Evolutionary conservation across 2,888 invertebrate genomes (phyloP), one percentile per base, ranked within the genome.

Genomic region (Drosophila fungiperda): DNA sequence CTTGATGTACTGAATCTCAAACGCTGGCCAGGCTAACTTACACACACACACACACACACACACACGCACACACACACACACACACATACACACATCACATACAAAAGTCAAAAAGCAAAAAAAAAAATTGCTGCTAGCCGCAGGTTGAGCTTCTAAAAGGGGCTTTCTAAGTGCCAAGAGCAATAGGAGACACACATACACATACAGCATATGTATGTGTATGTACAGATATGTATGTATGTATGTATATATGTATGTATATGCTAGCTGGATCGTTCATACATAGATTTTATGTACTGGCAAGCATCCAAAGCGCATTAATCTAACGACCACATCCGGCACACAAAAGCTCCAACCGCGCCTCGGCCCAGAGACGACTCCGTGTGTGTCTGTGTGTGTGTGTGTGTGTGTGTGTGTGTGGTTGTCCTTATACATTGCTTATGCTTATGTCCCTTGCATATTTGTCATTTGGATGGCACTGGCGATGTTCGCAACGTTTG

Each of bases 371-470:
- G 60, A 48, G 60, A 48, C 70, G 53, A 59, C 53, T 62, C n/a
- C 48, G 15, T 49, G 38, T 52, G 48, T 50, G 33, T 42, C 17
- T 48, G 9, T 61, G 23, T 50, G 23, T 42, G 17, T 48, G n/a
- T 62, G 26, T 40, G n/a, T 11, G n/a, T 42, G 29, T 52, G 49
- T n/a, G 11, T 76, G 59, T 50, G 45, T 74, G 68, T 68, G 73
- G 66, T 36, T 78, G 75, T 83, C 75, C 86, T 82, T 87, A 75
- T 82, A 68, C 85, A 89, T 89, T 85, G 85, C 88, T 89, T 85
- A 85, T 85, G 85, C 85, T 89, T 85, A 88, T 85, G 85, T 85
- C 85, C 85, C 80, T 88, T 90, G 83, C 88, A 89, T 89, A 88
- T 85, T 85, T 85, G 85, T 89, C 85, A 85, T 89, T 88, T 80